Evolutionary conservation across 2,113 vertebrate species (phyloP), one percentile per base, ranked within the genome.

Genomic region (Syngnathus floridae): DNA sequence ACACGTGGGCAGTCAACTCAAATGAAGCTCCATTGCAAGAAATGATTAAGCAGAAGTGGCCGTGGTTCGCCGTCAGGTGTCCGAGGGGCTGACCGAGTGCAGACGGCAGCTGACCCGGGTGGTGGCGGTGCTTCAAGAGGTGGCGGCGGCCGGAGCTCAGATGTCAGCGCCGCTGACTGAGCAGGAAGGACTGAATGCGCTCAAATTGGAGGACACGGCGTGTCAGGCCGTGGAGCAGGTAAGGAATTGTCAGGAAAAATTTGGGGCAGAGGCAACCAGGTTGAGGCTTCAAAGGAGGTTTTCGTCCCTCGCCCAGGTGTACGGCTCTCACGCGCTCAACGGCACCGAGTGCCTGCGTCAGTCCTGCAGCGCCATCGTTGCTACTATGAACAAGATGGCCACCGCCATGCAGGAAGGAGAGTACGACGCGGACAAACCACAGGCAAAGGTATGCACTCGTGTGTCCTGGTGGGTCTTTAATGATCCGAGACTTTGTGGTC

Each of bases 391-490:
- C 90, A 99, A 98, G 88, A 91, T 96, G 94, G 95, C 95, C 79
- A 99, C 95, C 0, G 95, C 95, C 72, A 99, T 98, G 97, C 97
- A 99, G 87, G 96, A 99, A 83, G 97, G 97, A 1, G 97, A 99
- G 70, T 99, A 96, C 0, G 97, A 98, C 0, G 93, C 95, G 0
- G 95, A 98, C 64, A 89, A 91, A 71, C 91, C 93, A 0, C 93
- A 92, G 56, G 70, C 54, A 52, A 90, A 65, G 87, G 94, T 93
- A 31, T 31, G 26, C 26, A 65, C 19, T 40, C 22, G 38, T 37
- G 26, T 11, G 19, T 7, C 7, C 1, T 7, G 3, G 21, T 41
- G 58, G 45, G 51, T 35, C 58, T 22, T 11, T 43, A 2, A 21
- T 69, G 6, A 22, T 62, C 35, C 26, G 26, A 14, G 12, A 13